These are phyloP conservation scores for Sebastes hubbsi DNA, from an alignment of 2,797 vertebrate species.

Conservation along the genomic window DNA sequence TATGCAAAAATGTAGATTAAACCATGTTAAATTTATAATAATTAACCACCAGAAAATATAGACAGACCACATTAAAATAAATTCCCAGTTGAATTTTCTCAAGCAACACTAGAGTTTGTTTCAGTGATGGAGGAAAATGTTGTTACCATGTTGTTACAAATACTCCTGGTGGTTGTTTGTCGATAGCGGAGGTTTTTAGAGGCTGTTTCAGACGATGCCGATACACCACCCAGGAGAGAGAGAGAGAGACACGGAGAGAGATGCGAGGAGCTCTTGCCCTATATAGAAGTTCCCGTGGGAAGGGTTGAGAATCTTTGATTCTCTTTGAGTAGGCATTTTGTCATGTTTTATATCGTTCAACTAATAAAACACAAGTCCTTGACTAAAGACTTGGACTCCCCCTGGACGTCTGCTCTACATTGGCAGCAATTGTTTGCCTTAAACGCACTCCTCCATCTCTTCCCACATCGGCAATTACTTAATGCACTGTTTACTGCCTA, in stretches of 20 bases:
- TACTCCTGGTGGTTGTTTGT: slow-evolving; percentile 23
- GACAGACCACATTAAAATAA: not conserved
- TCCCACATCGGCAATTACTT: slow-evolving; percentile 53
- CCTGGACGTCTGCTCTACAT: slow-evolving; percentile 74
- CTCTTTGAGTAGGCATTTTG: slow-evolving; percentile 83
- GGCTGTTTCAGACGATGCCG: slow-evolving; percentile 16
- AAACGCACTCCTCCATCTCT: slow-evolving; percentile 45
- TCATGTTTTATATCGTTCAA: slow-evolving; percentile 86
- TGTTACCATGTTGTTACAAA: slow-evolving; percentile 20
- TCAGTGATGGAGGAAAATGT: not conserved
- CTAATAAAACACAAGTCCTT: slow-evolving; percentile 82
- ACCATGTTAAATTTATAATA: not conserved
- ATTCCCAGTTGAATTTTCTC: not conserved
- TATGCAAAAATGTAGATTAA: not conserved
- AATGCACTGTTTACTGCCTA: slow-evolving; percentile 53
- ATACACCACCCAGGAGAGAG: slow-evolving; percentile 19
- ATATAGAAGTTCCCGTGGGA: slow-evolving; percentile 79
- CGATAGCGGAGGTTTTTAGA: slow-evolving; percentile 25
- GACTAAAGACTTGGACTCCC: slow-evolving; percentile 80
- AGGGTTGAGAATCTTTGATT: slow-evolving; percentile 77
- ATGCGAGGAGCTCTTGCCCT: slow-evolving; percentile 73
- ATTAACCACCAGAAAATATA: not conserved
- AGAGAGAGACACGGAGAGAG: slow-evolving; percentile 24
- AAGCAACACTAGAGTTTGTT: not conserved
- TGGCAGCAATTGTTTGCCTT: slow-evolving; percentile 73